phyloP scores from a whole-genome alignment of 2,797 vertebrate genomes.

The Forpus xanthops region DNA sequence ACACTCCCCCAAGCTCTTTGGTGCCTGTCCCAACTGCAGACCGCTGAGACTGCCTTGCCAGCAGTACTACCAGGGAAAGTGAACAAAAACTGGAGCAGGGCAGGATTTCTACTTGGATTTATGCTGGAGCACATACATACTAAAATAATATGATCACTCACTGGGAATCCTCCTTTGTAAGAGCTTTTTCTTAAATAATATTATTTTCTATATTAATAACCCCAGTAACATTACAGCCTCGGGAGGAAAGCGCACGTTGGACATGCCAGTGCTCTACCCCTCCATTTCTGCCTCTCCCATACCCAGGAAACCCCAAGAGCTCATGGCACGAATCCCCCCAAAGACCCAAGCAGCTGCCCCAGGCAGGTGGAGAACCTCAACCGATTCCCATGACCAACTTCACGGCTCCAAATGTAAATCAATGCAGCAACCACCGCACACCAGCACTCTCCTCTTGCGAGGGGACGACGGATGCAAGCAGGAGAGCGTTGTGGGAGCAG shows the following conservation, averaged over 20 bases:
- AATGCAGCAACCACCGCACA: constrained; percentile 39
- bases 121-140: not conserved
- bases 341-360: not conserved
- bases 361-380: not conserved
- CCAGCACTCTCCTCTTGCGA: not conserved
- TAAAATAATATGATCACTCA: not conserved
- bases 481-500: not conserved
- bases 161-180: constrained; percentile 1
- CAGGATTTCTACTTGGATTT: not conserved
- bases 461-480: not conserved
- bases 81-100: not conserved
- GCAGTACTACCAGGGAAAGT: rapidly evolving
- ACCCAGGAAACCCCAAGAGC: not conserved
- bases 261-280: not conserved
- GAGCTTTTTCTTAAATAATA: constrained; percentile 38
- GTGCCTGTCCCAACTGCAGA: not conserved
- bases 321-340: not conserved
- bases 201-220: not conserved
- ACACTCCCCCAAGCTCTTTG: not conserved
- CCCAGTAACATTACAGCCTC: not conserved
- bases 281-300: not conserved
- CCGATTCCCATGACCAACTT: not conserved
- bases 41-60: not conserved
- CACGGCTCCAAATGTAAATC: constrained; percentile 45
- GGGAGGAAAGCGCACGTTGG: not conserved